Evolutionary conservation across 2,888 invertebrate genomes (phyloP).

Genomic region (Drosophila koepferae): DNA sequence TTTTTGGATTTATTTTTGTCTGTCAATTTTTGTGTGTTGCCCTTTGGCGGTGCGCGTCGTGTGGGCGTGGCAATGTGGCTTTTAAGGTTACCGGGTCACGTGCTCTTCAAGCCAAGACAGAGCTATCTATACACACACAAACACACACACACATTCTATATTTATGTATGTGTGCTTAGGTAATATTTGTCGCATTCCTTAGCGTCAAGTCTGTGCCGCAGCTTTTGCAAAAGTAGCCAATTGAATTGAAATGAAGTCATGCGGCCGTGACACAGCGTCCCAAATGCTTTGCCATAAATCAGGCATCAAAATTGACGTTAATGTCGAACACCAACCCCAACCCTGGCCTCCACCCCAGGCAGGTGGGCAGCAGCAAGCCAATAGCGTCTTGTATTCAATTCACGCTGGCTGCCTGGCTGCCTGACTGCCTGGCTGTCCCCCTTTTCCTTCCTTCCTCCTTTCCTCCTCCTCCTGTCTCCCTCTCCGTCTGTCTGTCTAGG

Average conservation of each 20-base stretch:
- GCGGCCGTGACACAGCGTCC: conserved; percentile 43
- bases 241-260: conserved; percentile 77
- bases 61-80: conserved; percentile 21
- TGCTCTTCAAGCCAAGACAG: conserved; percentile 59
- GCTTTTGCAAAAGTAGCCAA: conserved; percentile 50
- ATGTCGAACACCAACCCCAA: conserved; percentile 46
- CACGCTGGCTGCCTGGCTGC: conserved; percentile 21
- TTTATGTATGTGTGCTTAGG: not conserved
- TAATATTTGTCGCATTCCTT: conserved; percentile 12
- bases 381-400: conserved; percentile 60
- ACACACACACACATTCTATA: not conserved
- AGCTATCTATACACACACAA: not conserved
- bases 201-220: conserved; percentile 48
- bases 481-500: conserved; percentile 4
- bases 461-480: no score
- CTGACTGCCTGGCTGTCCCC: not conserved
- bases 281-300: conserved; percentile 76
- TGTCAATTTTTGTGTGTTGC: conserved; percentile 71
- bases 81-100: conserved; percentile 79
- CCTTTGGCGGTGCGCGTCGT: conserved; percentile 54
- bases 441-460: no score
- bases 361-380: not conserved
- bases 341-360: not conserved
- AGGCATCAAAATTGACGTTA: conserved; percentile 79
- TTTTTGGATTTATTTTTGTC: conserved; percentile 14